A percentile compares a stretch with the other conserved stretches of the same genome.
phyloP scores from a whole-genome alignment of 2,888 invertebrate genomes.

The Taphrorychus bicolor region DNA sequence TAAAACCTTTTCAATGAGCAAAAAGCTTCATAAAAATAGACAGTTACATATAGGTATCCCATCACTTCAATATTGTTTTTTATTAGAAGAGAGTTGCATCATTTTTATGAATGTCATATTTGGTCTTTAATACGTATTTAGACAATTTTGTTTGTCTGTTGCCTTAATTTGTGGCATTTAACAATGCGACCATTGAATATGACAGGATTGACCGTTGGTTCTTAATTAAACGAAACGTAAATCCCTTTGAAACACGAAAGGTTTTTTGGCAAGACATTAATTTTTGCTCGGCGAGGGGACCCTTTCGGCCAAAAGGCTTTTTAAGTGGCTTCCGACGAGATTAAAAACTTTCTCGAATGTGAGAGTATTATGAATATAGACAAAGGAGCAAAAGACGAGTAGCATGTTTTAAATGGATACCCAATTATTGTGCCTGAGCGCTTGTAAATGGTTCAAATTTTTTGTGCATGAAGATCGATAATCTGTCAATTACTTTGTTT shows the following conservation, averaged over 20 bases:
- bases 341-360: constrained; percentile 10
- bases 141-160: no score
- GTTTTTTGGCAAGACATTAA: constrained; percentile 11
- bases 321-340: constrained; percentile 10
- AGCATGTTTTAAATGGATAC: neutral
- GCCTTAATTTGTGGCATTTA: neutral
- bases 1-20: no score
- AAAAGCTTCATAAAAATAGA: no score
- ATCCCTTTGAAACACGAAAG: constrained; percentile 5
- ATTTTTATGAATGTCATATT: no score
- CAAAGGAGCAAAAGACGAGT: neutral
- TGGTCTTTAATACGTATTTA: no score
- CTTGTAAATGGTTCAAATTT: no score
- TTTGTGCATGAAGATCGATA: no score
- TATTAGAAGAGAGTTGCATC: no score
- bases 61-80: no score
- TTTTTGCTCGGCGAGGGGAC: neutral
- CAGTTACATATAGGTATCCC: no score
- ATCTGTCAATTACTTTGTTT: no score
- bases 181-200: neutral
- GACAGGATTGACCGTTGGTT: neutral
- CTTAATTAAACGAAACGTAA: constrained; percentile 6
- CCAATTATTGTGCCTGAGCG: no score
- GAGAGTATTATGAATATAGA: neutral
- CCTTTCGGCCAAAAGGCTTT: constrained; percentile 4